Evolutionary conservation across 2,888 invertebrate genomes (phyloP).

Genomic region (Cremastinae sp.): DNA sequence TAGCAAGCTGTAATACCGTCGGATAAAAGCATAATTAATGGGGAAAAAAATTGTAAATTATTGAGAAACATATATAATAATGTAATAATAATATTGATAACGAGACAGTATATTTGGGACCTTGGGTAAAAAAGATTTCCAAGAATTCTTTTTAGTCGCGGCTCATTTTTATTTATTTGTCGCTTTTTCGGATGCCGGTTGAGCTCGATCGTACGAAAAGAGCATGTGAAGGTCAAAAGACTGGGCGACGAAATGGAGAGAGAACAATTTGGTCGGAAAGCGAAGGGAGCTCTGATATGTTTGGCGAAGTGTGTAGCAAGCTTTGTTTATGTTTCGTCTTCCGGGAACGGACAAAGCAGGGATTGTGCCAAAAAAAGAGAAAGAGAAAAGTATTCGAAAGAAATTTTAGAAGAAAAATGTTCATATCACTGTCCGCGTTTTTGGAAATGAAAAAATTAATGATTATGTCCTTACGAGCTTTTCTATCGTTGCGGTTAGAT

Average conservation of each 20-base stretch:
- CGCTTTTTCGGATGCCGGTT: background rate
- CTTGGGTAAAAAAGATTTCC: conserved; percentile 67
- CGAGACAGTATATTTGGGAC: conserved; percentile 69
- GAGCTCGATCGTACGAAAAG: background rate
- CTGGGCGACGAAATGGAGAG: background rate
- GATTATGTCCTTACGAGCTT: conserved; percentile 18
- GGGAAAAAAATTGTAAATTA: conserved; percentile 38
- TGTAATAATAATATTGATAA: conserved; percentile 34
- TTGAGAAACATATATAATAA: conserved; percentile 19
- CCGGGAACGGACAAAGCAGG: conserved; percentile 16
- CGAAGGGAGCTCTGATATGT: background rate
- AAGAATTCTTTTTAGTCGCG: conserved; percentile 49
- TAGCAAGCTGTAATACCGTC: conserved; percentile 4
- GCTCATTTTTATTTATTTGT: background rate
- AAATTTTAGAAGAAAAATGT: conserved; percentile 1
- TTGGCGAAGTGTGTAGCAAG: background rate
- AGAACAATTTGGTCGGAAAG: background rate
- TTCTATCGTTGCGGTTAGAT: conserved; percentile 40
- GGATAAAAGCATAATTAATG: conserved; percentile 43
- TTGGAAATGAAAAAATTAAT: background rate
- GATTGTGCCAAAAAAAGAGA: conserved; percentile 49
- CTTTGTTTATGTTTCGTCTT: conserved; percentile 22
- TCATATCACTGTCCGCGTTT: conserved; percentile 32
- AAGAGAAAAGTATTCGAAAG: background rate
- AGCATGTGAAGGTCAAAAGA: too few relatives aligned